These are phyloP conservation scores for Pachyramphus minor DNA, from an alignment of 2,113 vertebrate genomes.

Conservation along the genomic window DNA sequence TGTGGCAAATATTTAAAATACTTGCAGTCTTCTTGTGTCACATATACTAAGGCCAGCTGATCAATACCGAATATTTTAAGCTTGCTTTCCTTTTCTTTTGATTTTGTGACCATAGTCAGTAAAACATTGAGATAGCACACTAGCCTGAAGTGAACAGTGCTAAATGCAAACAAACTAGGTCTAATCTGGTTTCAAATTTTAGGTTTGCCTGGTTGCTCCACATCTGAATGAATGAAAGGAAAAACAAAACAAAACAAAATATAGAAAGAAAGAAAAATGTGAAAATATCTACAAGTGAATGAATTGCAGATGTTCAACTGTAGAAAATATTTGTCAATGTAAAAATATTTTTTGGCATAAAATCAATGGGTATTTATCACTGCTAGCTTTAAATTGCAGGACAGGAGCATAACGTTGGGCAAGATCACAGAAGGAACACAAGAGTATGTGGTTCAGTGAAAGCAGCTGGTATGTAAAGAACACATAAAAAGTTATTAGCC, in stretches of 20 bases:
- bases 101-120: background rate
- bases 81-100: background rate
- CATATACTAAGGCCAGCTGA: background rate
- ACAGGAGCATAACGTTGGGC: background rate
- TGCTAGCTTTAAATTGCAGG: background rate
- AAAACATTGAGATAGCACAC: background rate
- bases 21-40: background rate
- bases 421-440: background rate
- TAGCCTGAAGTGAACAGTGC: background rate
- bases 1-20: background rate
- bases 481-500: background rate
- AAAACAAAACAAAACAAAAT: background rate
- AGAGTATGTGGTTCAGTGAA: background rate
- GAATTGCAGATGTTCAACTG: background rate
- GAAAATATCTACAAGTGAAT: background rate
- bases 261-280: background rate
- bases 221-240: background rate
- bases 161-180: background rate
- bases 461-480: background rate
- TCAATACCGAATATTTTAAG: background rate
- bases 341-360: background rate
- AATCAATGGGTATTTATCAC: background rate
- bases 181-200: background rate
- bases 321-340: background rate
- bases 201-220: background rate